These are phyloP conservation scores for Phyllotis vaccarum DNA, from an alignment of 2,797 vertebrate species.

Conservation along the genomic window DNA sequence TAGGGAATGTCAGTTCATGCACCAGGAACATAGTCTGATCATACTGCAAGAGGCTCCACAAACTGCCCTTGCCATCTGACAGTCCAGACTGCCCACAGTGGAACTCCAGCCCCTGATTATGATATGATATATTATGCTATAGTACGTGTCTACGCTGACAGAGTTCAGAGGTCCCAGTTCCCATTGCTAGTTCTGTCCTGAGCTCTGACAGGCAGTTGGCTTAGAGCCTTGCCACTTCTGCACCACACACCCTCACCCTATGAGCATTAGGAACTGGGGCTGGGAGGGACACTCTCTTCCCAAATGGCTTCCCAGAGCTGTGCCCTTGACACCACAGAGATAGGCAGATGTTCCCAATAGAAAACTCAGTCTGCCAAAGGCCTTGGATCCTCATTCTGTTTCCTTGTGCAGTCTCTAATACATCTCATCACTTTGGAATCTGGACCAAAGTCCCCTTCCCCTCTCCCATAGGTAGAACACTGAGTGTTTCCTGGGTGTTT, in stretches of 20 bases:
- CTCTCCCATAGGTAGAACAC: too few species aligned
- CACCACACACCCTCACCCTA: slow-evolving; percentile 89
- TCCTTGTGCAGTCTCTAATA: background rate
- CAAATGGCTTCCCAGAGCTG: background rate
- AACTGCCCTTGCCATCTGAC: too few species aligned
- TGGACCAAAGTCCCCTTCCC: too few species aligned
- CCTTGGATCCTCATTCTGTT: background rate
- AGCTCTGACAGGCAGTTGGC: slow-evolving; percentile 85
- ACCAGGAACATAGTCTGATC: too few species aligned
- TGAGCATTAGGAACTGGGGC: slow-evolving; percentile 89
- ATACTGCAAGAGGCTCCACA: too few species aligned
- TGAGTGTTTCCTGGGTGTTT: too few species aligned
- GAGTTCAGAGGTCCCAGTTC: background rate
- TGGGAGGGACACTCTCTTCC: background rate
- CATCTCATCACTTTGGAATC: background rate
- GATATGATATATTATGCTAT: too few species aligned
- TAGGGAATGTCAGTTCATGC: too few species aligned
- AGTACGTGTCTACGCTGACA: background rate
- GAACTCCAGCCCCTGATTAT: background rate
- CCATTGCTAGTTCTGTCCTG: background rate
- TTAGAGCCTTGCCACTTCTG: slow-evolving; percentile 89
- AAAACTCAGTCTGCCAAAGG: background rate
- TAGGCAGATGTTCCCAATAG: background rate
- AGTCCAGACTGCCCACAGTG: too few species aligned
- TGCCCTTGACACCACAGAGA: background rate